Percentiles rank a stretch among this genome's conserved stretches.
Conservation (phyloP, 2,888 invertebrate species). For the Tineola bisselliella region DNA sequence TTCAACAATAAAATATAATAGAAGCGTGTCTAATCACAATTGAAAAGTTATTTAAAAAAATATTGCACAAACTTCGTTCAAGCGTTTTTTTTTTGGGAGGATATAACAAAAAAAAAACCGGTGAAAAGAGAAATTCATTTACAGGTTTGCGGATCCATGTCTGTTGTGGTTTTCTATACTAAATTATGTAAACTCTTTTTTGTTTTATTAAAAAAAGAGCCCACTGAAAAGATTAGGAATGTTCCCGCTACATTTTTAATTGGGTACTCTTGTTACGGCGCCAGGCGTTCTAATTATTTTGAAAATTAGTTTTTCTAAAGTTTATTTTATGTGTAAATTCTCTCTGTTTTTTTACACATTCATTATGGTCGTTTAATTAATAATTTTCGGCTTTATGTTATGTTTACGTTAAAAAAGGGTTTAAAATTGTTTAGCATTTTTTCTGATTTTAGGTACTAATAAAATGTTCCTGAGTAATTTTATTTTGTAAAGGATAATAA, state of each 20-base stretch:
- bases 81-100: too few relatives aligned
- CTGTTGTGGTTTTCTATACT: not conserved
- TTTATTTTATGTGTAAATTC: not conserved
- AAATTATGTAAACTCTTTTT: slow-evolving; percentile 1
- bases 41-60: not conserved
- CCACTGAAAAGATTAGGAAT: not conserved
- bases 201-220: not conserved
- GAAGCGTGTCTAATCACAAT: too few relatives aligned
- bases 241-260: slow-evolving; percentile 6
- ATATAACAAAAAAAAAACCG: not conserved
- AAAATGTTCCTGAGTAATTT: too few relatives aligned
- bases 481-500: too few relatives aligned
- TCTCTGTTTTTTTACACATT: too few relatives aligned
- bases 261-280: not conserved
- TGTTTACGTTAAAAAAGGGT: too few relatives aligned
- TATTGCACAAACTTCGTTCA: not conserved
- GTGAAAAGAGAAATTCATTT: not conserved
- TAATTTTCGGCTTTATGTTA: too few relatives aligned
- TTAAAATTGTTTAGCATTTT: too few relatives aligned
- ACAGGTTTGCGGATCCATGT: not conserved
- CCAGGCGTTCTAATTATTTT: not conserved
- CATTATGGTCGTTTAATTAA: too few relatives aligned
- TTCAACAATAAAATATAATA: too few relatives aligned
- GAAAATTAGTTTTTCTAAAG: not conserved
- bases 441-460: too few relatives aligned